Evolutionary conservation across 2,888 invertebrate species (phyloP).

Genomic region (Theodoxus fluviatilis): DNA sequence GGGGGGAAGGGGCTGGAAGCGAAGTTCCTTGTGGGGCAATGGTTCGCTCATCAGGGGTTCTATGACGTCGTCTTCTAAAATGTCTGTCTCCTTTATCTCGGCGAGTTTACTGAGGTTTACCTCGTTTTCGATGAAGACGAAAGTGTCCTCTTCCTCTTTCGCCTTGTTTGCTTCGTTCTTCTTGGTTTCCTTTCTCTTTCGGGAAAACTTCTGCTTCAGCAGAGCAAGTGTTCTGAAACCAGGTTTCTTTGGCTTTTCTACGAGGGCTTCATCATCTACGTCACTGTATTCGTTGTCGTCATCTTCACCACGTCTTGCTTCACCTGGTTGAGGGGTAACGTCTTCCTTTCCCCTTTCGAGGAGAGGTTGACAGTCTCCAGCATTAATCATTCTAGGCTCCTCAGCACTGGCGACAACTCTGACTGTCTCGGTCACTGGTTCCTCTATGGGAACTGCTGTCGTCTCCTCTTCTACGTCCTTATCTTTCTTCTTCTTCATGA

Average conservation of each 20-base stretch:
- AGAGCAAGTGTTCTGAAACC: conserved; percentile 31
- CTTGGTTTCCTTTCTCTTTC: conserved; percentile 24
- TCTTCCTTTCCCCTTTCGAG: neutral
- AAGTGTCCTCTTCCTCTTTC: conserved; percentile 32
- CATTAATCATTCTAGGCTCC: too few species aligned
- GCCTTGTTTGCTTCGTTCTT: conserved; percentile 19
- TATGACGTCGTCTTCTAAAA: conserved; percentile 43
- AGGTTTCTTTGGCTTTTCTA: conserved; percentile 28
- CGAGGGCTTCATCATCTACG: conserved; percentile 19
- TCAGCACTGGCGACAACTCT: neutral
- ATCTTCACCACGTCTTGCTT: neutral
- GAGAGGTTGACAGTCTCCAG: too few species aligned
- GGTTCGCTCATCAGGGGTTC: conserved; percentile 40
- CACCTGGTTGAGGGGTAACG: neutral
- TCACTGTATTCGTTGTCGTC: conserved; percentile 17
- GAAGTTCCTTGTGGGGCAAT: conserved; percentile 40
- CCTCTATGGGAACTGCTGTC: too few species aligned
- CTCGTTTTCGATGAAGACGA: conserved; percentile 50
- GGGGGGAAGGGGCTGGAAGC: conserved; percentile 41
- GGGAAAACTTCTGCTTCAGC: conserved; percentile 28
- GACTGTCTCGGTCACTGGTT: conserved; percentile 18
- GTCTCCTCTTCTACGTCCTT: conserved; percentile 14
- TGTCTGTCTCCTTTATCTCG: conserved; percentile 42
- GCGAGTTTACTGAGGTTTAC: conserved; percentile 47
- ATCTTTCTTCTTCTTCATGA: conserved; percentile 20